Base-by-base conservation (phyloP, 23 tunicate genomes). In the Halocynthia roretzi region DNA sequence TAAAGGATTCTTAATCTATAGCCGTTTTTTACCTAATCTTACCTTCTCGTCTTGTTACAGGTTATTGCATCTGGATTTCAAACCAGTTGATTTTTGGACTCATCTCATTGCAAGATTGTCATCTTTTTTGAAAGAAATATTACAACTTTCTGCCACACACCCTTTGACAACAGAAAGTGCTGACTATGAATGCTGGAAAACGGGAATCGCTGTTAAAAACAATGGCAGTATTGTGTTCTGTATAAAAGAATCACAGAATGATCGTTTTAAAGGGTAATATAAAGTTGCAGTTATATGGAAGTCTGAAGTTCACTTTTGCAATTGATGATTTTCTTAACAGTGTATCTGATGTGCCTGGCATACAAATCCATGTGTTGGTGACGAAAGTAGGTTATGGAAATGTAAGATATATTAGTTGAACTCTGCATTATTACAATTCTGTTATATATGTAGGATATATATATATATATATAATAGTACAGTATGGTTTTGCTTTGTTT, bases 81-180 rank as follows among this genome's bases (percentile, higher is more conserved):
- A 77, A 8, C 93, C 93, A 8, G 76, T 87, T 76, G 85, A 84
- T 48, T 75, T 87, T 56, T 87, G 93, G 93, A 81, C 85, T n/a
- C 82, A 84, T 8, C 54, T 87, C 19, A 66, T 71, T 61, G 93
- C 82, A 8, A 20, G 93, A 18, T 50, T 87, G 10, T 63, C 81
- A 10, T 48, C 86, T 8, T 81, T 82, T 63, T 62, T 70, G 7
- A 63, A 56, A 50, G 53, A 50, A 23, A 18, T 79, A 10, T 22
- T 79, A 11, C 75, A 8, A 67, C 20, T 67, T 14, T 15, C 52
- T 77, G 8, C 5, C 52, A 15, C 6, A 23, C 19, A 50, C 8
- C 8, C 23, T 12, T 40, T 52, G 71, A 8, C 53, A 55, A 61
- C 23, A 61, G 12, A 19, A 7, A 44, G 19, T 44, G 14, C 0